Conservation (phyloP, 2,888 invertebrate genomes). For the Cataglyphis livida region DNA sequence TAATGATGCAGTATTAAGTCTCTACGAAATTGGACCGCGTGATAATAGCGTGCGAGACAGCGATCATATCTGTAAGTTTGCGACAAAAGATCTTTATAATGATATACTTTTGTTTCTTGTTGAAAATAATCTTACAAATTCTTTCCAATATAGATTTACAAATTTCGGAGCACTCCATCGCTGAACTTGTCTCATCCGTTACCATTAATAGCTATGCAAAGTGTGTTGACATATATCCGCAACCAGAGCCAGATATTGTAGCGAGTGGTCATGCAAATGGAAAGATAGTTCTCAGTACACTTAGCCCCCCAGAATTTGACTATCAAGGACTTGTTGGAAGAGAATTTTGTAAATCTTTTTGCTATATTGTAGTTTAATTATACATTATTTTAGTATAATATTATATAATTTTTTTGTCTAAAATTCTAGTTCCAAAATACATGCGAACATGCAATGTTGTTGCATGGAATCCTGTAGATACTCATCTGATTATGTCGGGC, state of each 20-base stretch:
- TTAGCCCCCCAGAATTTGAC: slow-evolving; percentile 90
- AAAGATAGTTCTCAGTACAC: slow-evolving; percentile 93
- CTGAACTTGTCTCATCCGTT: slow-evolving; percentile 91
- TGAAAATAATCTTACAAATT: slow-evolving; percentile 50
- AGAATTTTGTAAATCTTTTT: slow-evolving; percentile 89
- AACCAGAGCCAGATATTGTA: slow-evolving; percentile 91
- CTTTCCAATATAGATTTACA: slow-evolving; percentile 87
- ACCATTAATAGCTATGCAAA: slow-evolving; percentile 93
- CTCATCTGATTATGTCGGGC: slow-evolving; percentile 93
- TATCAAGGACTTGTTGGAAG: slow-evolving; percentile 90
- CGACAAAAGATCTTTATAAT: not conserved
- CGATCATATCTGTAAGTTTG: slow-evolving; percentile 83
- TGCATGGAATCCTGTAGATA: slow-evolving; percentile 94
- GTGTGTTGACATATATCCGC: slow-evolving; percentile 95
- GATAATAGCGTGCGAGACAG: slow-evolving; percentile 86
- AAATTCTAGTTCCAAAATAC: slow-evolving; percentile 91
- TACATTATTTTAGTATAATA: not conserved
- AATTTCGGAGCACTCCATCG: slow-evolving; percentile 90
- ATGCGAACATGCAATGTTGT: slow-evolving; percentile 94
- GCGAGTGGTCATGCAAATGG: slow-evolving; percentile 96
- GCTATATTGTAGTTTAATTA: not conserved
- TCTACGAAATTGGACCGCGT: slow-evolving; percentile 91
- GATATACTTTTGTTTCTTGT: slow-evolving; percentile 52
- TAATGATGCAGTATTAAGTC: slow-evolving; percentile 90
- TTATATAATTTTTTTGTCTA: slow-evolving; percentile 15